Evolutionary conservation across 2,888 invertebrate genomes (phyloP).

Genomic region (Pseudococcus viburni): DNA sequence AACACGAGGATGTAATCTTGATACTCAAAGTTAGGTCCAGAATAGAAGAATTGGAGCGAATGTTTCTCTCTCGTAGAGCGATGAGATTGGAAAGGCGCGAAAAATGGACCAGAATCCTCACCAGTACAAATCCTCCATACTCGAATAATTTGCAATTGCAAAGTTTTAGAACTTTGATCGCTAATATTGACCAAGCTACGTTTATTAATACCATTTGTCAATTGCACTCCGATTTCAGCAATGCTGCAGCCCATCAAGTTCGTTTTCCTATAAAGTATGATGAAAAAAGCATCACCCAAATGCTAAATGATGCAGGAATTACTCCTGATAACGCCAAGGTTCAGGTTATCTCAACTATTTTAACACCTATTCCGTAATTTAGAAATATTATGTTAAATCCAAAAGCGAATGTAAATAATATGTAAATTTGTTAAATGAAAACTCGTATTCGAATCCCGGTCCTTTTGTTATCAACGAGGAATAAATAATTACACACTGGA

Average conservation of each 20-base stretch:
- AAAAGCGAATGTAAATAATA: too few species aligned
- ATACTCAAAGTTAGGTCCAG: background rate
- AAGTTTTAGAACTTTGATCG: background rate
- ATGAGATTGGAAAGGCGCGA: background rate
- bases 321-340: background rate
- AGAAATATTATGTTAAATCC: too few species aligned
- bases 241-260: background rate
- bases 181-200: background rate
- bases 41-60: background rate
- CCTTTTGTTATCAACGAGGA: too few species aligned
- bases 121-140: background rate
- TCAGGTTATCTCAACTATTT: background rate
- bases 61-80: background rate
- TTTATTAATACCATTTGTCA: conserved; percentile 5
- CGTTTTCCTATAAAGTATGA: background rate
- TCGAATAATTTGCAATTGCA: background rate
- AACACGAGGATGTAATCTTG: background rate
- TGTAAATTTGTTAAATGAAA: too few species aligned
- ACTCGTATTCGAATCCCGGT: too few species aligned
- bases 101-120: background rate
- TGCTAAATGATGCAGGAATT: background rate
- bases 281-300: background rate
- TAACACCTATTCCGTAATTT: background rate
- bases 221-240: background rate
- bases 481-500: too few species aligned